Evolutionary conservation across 2,888 invertebrate genomes (phyloP).

Genomic region (Tenthredo scrophulariae): DNA sequence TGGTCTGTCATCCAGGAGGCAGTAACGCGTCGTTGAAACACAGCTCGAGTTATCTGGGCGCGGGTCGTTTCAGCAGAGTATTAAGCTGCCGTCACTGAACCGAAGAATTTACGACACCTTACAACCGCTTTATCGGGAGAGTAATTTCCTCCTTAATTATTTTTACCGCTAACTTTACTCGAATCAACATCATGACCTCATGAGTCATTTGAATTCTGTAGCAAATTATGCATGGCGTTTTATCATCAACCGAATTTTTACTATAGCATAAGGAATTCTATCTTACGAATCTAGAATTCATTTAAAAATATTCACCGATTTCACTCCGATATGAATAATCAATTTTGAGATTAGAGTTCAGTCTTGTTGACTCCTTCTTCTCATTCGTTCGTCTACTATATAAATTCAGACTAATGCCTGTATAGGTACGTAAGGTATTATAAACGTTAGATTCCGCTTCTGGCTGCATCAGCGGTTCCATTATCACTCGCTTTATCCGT

Average conservation of each 20-base stretch:
- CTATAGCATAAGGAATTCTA: not conserved
- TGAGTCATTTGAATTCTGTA: not conserved
- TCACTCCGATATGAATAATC: not conserved
- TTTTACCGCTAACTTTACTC: conserved; percentile 18
- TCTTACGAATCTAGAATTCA: not conserved
- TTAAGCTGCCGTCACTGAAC: conserved; percentile 67
- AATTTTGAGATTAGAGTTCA: not conserved
- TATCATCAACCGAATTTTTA: not conserved
- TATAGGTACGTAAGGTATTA: not conserved
- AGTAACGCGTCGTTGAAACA: conserved; percentile 50
- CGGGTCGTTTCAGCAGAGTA: conserved; percentile 62
- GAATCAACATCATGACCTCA: not conserved
- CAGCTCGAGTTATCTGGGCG: conserved; percentile 51
- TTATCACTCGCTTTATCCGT: conserved; percentile 64
- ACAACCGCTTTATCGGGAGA: conserved; percentile 36
- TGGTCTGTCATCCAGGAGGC: conserved; percentile 65
- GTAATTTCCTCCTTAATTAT: conserved; percentile 52
- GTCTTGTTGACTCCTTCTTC: conserved; percentile 5
- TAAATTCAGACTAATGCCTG: not conserved
- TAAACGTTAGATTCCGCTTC: conserved; percentile 21
- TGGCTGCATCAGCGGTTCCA: conserved; percentile 54
- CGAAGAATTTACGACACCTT: conserved; percentile 39
- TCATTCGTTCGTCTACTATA: not conserved
- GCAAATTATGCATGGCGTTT: not conserved
- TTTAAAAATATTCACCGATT: not conserved